phyloP scores from a whole-genome alignment of 1,140 invertebrate species.

The Drosophila biarmipes region DNA sequence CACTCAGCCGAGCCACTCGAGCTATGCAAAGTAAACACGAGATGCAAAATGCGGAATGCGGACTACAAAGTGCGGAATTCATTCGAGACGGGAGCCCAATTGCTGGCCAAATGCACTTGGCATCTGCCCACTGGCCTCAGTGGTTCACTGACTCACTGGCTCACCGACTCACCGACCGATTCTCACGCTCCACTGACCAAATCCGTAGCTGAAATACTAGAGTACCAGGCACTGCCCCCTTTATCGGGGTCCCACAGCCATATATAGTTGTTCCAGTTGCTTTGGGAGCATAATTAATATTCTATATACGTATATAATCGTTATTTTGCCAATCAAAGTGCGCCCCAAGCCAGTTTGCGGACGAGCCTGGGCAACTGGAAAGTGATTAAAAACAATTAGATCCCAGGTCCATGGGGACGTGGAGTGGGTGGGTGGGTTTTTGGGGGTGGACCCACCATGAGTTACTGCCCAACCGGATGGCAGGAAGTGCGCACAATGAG shows the following conservation, averaged over 20 bases:
- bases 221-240: background rate
- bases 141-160: conserved; percentile 15
- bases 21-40: conserved; percentile 38
- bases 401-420: background rate
- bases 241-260: background rate
- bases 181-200: conserved; percentile 2
- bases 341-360: conserved; percentile 39
- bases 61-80: conserved; percentile 1
- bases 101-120: too few relatives aligned
- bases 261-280: background rate
- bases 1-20: conserved; percentile 26
- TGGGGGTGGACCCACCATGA: background rate
- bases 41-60: conserved; percentile 6
- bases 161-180: background rate
- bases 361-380: conserved; percentile 50
- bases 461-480: conserved; percentile 52
- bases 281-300: conserved; percentile 54
- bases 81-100: background rate
- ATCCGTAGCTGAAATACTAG: background rate
- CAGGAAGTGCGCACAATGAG: conserved; percentile 80
- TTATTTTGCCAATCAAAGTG: conserved; percentile 64
- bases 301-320: conserved; percentile 49
- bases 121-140: too few relatives aligned
- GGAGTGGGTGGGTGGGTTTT: background rate
- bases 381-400: conserved; percentile 81